Base-by-base conservation (phyloP, 2,113 vertebrate species). In the Chitala chitala region DNA sequence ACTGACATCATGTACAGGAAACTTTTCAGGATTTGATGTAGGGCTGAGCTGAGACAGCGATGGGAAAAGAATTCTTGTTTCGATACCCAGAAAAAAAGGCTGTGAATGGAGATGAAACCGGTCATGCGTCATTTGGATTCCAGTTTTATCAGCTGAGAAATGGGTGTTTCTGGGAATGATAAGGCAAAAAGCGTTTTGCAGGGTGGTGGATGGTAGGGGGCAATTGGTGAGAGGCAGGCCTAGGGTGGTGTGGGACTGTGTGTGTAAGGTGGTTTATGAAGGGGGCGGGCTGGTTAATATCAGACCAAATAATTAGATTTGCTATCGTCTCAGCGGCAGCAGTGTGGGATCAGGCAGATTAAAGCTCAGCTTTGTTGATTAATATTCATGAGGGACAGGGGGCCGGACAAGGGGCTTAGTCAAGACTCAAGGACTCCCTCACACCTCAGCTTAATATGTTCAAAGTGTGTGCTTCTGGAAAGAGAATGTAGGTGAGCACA, bases 261-360 rank as follows among this genome's bases (percentile, higher is more conserved):
- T 4, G 63, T 4, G 70, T 42, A 44, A 42, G 73, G 40, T 53
- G 33, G 53, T 8, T 63, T 8, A 71, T 24, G 46, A 44, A 69
- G 36, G 66, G 10, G 33, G 33, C 17, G 51, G 22, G 79, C 78
- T 86, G 86, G 85, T 87, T 92, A 95, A 96, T 97, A 95, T 94
- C 92, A 94, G 95, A 93, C 93, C 84, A 91, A 93, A 96, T 97
- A 98, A 98, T 98, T 95, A 96, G 95, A 98, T 98, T 94, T 89
- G 89, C 91, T 97, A 95, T 98, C 95, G 87, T 94, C 88, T 88
- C 90, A 71, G 83, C 91, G 64, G 92, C 93, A 92, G 94, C 94
- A 92, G 93, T 89, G 92, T n/a, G 80, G 89, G 91, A 96, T 94
- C 94, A 92, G 92, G 91, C 92, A 96, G 94, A 98, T 96, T 96